Conservation (phyloP, 1,140 invertebrate genomes). For the Microplitis demolitor region DNA sequence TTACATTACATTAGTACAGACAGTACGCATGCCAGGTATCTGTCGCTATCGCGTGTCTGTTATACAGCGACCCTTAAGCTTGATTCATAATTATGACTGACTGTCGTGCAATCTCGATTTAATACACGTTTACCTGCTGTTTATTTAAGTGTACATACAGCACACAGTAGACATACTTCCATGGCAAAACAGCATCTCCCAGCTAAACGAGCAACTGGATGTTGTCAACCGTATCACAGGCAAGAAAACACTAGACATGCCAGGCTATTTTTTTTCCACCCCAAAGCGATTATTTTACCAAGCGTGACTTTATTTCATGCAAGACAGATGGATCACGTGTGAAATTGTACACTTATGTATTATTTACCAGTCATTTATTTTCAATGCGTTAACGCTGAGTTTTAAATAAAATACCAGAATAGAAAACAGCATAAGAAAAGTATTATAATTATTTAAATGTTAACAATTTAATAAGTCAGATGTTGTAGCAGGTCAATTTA, state of each 20-base stretch:
- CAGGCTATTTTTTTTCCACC: conserved; percentile 11
- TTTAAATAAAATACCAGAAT: no score
- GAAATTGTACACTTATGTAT: conserved; percentile 6
- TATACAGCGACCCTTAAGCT: not conserved
- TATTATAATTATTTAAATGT: no score
- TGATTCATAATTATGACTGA: conserved; percentile 25
- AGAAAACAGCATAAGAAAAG: no score
- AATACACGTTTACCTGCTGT: not conserved
- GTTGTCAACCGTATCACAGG: conserved; percentile 16
- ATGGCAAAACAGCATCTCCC: not conserved
- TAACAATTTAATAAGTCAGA: no score
- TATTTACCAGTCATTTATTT: not conserved
- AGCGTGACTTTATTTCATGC: conserved; percentile 18
- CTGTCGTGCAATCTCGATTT: conserved; percentile 19
- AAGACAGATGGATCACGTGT: conserved; percentile 14
- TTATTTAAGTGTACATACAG: not conserved
- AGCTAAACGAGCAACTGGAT: not conserved
- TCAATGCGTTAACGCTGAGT: not conserved
- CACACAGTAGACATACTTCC: not conserved
- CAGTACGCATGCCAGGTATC: conserved; percentile 8
- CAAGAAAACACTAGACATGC: conserved; percentile 23
- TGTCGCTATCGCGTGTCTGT: conserved; percentile 22
- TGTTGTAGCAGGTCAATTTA: no score
- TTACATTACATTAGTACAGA: conserved; percentile 16
- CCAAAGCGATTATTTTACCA: conserved; percentile 8